phyloP scores from a whole-genome alignment of 2,888 invertebrate genomes.

The Netelia fuscicornis region DNA sequence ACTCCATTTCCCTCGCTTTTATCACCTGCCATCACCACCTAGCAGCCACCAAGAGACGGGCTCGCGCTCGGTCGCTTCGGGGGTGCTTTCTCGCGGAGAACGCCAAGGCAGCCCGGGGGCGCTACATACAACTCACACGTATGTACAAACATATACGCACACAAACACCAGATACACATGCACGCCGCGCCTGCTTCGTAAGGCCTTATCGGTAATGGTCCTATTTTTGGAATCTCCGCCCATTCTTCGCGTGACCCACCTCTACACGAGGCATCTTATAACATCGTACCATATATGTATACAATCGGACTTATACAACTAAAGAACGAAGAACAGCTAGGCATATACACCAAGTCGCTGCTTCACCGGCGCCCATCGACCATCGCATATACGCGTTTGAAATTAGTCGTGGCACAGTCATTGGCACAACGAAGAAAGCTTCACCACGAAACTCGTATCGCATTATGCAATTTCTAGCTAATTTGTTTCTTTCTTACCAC shows the following conservation, averaged over 20 bases:
- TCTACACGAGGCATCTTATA: conserved; percentile 55
- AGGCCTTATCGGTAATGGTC: conserved; percentile 83
- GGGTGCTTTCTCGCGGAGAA: conserved; percentile 32
- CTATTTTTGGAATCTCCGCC: conserved; percentile 85
- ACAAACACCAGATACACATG: conserved; percentile 57
- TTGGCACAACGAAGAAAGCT: conserved; percentile 9
- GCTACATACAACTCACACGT: conserved; percentile 17
- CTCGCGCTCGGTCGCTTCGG: conserved; percentile 3
- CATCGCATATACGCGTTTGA: not conserved
- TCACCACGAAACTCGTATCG: not conserved
- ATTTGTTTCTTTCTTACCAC: no score
- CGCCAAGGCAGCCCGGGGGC: conserved; percentile 26
- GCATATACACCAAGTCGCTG: conserved; percentile 13
- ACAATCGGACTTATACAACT: conserved; percentile 28
- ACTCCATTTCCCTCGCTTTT: conserved; percentile 81
- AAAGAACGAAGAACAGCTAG: conserved; percentile 10
- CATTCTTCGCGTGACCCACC: conserved; percentile 84
- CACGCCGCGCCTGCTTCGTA: conserved; percentile 75
- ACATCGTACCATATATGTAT: conserved; percentile 21
- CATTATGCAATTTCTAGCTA: no score
- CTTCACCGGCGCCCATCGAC: conserved; percentile 35
- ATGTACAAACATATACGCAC: conserved; percentile 40
- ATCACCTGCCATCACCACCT: conserved; percentile 83
- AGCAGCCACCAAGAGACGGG: conserved; percentile 64
- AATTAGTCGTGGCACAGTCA: not conserved